Base-by-base conservation (phyloP, 2,113 vertebrate genomes). In the Odobenus rosmarus region DNA sequence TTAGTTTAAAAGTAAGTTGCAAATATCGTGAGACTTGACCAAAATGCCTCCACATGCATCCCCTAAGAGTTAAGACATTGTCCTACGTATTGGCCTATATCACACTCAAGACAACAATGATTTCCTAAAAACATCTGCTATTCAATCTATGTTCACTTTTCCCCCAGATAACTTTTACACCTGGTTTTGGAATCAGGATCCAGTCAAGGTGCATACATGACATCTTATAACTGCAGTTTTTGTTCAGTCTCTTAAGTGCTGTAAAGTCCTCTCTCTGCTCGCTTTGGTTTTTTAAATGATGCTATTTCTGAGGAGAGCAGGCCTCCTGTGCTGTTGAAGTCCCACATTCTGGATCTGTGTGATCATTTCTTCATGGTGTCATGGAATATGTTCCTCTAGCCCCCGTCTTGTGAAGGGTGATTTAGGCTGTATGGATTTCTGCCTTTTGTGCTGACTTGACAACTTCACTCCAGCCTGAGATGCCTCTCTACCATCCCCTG, bases 1-100 rank as follows among this genome's bases (percentile, higher is more conserved):
- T 62, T 74, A n/a, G n/a, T 89, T 92, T 79, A 72, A 95, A 88
- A 93, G 36, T 80, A 49, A 76, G 59, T 90, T 83, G 91, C 53
- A 93, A 31, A 82, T 42, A 7, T 55, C 55, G 6, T 4, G 77
- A 83, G 67, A 76, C 55, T 57, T 49, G 14, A 51, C 33, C 36
- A 57, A 12, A 57, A 55, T 23, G 46, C 76, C 39, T 81, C 23
- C 4, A 5, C 55, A 77, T 28, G 8, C 23, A 23, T 33, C 76
- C 62, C 57, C 26, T 39, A 3, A 76, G 39, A 61, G 14, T 7
- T 15, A 53, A 36, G 85, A 39, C 49, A 0, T n/a, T 10, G 46
- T 53, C 36, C 51, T 36, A 1, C 24, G 24, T 7, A 14, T 21
- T 57, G 90, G 88, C 53, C 36, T 11, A 0, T 28, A 10, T 46